Evolutionary conservation across 2,888 invertebrate species (phyloP).

Genomic region (Callosobruchus maculatus): DNA sequence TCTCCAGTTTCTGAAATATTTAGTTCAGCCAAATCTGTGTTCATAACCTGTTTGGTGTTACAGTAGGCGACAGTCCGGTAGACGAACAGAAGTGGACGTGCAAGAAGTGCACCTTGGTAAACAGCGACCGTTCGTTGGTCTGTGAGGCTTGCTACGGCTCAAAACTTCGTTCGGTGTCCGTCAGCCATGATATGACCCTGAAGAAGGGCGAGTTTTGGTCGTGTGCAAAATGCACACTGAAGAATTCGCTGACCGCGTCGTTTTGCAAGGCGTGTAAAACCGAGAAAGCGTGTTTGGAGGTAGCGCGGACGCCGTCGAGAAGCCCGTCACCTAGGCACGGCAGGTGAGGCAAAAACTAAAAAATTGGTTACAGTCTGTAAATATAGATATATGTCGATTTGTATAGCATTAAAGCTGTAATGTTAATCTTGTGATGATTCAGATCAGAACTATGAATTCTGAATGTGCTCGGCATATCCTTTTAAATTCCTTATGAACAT

Average conservation of each 20-base stretch:
- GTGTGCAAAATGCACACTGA: slow-evolving; percentile 77
- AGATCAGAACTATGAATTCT: no score
- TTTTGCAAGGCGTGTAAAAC: slow-evolving; percentile 77
- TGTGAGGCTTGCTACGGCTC: slow-evolving; percentile 89
- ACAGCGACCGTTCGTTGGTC: slow-evolving; percentile 64
- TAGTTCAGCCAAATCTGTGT: no score
- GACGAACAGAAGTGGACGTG: slow-evolving; percentile 72
- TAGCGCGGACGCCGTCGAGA: slow-evolving; percentile 33
- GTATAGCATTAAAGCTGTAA: no score
- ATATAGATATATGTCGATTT: no score
- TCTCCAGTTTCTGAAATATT: no score
- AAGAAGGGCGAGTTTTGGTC: slow-evolving; percentile 74
- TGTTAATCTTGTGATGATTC: no score
- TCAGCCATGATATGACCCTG: slow-evolving; percentile 64
- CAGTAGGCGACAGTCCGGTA: slow-evolving; percentile 20
- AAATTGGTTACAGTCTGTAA: no score
- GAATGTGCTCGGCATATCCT: no score
- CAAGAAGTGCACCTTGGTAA: slow-evolving; percentile 82
- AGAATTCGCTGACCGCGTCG: slow-evolving; percentile 67
- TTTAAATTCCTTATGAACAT: no score
- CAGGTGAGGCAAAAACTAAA: slow-evolving; percentile 16
- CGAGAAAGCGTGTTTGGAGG: slow-evolving; percentile 46
- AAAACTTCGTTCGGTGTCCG: slow-evolving; percentile 64
- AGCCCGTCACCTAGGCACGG: slow-evolving; percentile 56
- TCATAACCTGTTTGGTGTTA: no score